These are phyloP conservation scores for Pangasianodon hypophthalmus DNA, from an alignment of 2,113 vertebrate species.

Conservation along the genomic window DNA sequence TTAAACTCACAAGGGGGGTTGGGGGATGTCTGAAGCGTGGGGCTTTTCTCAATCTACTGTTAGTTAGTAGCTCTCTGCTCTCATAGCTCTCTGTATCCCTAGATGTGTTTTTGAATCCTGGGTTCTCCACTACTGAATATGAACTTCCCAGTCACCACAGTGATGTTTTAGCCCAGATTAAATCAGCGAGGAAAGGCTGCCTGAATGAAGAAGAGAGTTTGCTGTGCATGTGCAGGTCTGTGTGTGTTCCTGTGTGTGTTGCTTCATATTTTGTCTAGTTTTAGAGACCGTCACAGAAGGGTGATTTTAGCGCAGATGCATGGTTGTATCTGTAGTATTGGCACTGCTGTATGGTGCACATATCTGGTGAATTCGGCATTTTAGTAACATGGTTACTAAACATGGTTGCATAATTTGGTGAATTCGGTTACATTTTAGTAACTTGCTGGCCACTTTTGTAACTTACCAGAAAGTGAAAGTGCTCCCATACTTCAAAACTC, in stretches of 20 bases:
- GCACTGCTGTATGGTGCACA: not conserved
- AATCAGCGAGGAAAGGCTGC: not conserved
- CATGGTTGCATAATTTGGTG: too few species aligned
- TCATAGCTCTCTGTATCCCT: not conserved
- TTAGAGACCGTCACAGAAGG: not conserved
- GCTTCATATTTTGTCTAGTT: not conserved
- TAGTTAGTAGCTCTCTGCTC: not conserved
- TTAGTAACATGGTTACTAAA: too few species aligned
- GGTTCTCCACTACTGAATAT: not conserved
- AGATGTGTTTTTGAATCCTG: not conserved
- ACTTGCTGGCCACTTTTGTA: not conserved
- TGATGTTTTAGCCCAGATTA: not conserved
- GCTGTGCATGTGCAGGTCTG: not conserved
- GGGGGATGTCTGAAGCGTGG: too few species aligned
- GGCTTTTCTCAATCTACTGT: not conserved
- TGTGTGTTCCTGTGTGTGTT: not conserved
- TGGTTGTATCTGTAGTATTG: not conserved
- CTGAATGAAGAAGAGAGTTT: not conserved
- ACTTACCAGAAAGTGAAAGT: not conserved
- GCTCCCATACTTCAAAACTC: not conserved
- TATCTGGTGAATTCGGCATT: not conserved
- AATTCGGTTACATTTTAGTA: not conserved
- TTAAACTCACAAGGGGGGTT: too few species aligned
- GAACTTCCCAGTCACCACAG: not conserved
- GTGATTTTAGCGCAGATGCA: not conserved